Evolutionary conservation across 2,888 invertebrate species (phyloP), one percentile per base, ranked within the genome.

Genomic region (Cerastis rubricosa): DNA sequence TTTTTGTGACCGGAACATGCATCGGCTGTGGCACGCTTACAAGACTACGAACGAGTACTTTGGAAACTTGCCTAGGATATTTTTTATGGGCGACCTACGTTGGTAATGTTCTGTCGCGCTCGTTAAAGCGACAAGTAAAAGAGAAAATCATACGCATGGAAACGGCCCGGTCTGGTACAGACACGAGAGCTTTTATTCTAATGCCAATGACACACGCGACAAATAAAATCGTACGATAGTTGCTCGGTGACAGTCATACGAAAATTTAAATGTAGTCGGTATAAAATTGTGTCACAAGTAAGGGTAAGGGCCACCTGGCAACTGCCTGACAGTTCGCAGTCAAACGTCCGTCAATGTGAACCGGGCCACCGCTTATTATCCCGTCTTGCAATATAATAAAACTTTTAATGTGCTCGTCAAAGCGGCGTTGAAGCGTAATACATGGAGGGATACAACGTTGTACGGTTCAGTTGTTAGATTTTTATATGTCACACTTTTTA

Each of bases 371-470:
- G 85, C 89, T 91, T 93, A 93, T 93, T 93, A 93, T 93, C 88
- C 91, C 88, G 91, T 92, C 92, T 91, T 91, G 90, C 89, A 89
- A 90, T 92, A 92, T 91, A 93, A 94, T 93, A 93, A 93, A 93
- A 93, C 86, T 91, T 93, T 92, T 92, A 93, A 93, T 91, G 90
- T 85, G 90, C 90, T 91, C 91, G 91, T 93, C 92, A 93, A 91
- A 91, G 87, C 83, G 85, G 91, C 90, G 91, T 90, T 90, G 91
- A 92, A 90, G 89, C 92, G 91, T 92, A 87, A 86, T 83, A 80
- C 78, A 78, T 73, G 77, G 77, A 82, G 81, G 83, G 78, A 79
- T 85, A 73, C 66, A 77, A 74, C 67, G 76, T 78, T 78, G 69
- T 54, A 54, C 64, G 69, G 67, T 81, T 74, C 43, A 73, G 49